Evolutionary conservation across 1,140 invertebrate species (phyloP).

Genomic region (Sesamia nonagrioides): DNA sequence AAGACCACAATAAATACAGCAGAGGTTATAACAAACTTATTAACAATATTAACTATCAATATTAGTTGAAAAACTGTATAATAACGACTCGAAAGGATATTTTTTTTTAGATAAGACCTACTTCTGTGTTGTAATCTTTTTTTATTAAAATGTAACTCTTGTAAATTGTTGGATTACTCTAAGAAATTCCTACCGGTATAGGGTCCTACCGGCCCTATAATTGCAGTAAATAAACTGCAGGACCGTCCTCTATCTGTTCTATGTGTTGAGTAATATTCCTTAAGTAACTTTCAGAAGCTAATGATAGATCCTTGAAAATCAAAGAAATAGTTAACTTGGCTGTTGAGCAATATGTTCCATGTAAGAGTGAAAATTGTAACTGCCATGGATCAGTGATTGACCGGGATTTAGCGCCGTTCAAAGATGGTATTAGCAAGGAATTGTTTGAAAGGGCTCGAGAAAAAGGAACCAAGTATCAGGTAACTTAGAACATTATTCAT

Average conservation of each 20-base stretch:
- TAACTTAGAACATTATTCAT: conserved; percentile 46
- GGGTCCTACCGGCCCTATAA: too few species aligned
- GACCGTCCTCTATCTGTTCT: neutral
- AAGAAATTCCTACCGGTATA: too few species aligned
- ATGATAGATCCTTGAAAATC: conserved; percentile 74
- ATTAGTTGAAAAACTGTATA: neutral
- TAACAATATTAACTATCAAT: neutral
- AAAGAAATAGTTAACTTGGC: conserved; percentile 78
- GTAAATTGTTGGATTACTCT: neutral
- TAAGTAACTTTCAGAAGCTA: conserved; percentile 74
- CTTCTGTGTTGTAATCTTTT: neutral
- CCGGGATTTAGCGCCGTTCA: conserved; percentile 91
- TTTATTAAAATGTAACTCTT: neutral
- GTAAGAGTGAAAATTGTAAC: conserved; percentile 86
- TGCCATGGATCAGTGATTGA: conserved; percentile 90
- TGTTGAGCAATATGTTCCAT: conserved; percentile 80
- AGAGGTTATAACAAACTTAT: conserved; percentile 46
- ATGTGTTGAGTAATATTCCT: neutral
- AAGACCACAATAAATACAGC: conserved; percentile 59
- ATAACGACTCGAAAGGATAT: neutral
- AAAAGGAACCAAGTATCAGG: conserved; percentile 94
- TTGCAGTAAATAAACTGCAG: too few species aligned
- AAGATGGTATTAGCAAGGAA: conserved; percentile 90
- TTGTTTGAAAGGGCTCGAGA: conserved; percentile 88
- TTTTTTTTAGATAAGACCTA: too few species aligned